Evolutionary conservation across 2,888 invertebrate species (phyloP).

Genomic region (Nomada lathburiana): DNA sequence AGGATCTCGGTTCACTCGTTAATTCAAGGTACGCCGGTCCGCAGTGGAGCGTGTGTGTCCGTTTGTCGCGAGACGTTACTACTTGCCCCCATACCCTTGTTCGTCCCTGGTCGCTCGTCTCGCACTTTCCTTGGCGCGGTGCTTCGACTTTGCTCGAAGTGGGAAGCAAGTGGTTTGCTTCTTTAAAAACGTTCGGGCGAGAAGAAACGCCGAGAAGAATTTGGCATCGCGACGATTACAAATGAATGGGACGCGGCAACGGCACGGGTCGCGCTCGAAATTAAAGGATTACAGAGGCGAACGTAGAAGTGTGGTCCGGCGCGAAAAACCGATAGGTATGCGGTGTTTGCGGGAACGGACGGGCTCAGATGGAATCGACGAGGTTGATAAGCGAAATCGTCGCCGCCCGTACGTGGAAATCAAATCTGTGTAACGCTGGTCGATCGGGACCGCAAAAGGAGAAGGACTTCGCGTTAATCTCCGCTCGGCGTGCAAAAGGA

Average conservation of each 20-base stretch:
- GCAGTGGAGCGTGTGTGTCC: slow-evolving; percentile 2
- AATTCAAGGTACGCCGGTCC: slow-evolving; percentile 19
- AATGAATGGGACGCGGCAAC: no score
- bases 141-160: no score
- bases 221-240: slow-evolving; percentile 1
- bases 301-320: not conserved
- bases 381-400: slow-evolving; percentile 49
- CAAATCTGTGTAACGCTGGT: slow-evolving; percentile 54
- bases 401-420: slow-evolving; percentile 53
- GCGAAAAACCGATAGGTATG: not conserved
- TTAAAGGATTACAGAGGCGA: not conserved
- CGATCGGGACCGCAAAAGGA: slow-evolving; percentile 43
- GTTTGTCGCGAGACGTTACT: slow-evolving; percentile 7
- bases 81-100: not conserved
- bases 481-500: slow-evolving; percentile 21
- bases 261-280: not conserved
- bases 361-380: slow-evolving; percentile 34
- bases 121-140: not conserved
- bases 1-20: slow-evolving; percentile 36
- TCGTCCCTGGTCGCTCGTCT: not conserved
- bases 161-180: not conserved
- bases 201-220: slow-evolving; percentile 24
- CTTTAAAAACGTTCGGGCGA: not conserved
- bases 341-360: slow-evolving; percentile 4
- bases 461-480: slow-evolving; percentile 40